Base-by-base conservation (phyloP, 2,797 vertebrate genomes). In the Lindbergichthys nudifrons region DNA sequence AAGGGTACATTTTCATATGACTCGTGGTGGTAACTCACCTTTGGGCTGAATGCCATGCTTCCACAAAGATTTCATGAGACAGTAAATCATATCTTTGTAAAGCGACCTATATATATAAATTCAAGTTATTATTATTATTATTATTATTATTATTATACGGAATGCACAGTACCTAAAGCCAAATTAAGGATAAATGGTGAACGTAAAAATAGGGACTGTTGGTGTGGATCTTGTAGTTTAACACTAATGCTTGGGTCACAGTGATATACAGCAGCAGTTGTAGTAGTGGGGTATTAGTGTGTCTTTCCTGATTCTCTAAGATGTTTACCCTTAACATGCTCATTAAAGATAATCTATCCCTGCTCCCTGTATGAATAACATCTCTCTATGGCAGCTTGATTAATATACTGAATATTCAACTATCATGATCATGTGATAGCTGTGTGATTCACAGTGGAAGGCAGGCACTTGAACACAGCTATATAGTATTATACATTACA, bases 401-500 rank as follows among this genome's bases (percentile, higher is more conserved):
- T 47, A 18, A 69, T 42, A 66, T 21, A 3, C 48, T 63, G 56
- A 75, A 56, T 79, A 75, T 62, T 66, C 51, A 56, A 1, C 56
- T 50, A 42, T 36, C 47, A 41, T 53, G 43, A 53, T 63, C 47
- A 45, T 73, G 72, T 85, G 77, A 87, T 75, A 58, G 57, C 46
- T 65, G 16, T 41, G 45, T 85, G 61, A 73, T 69, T 81, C 73
- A 87, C 50, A 58, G 56, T 47, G 47, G 64, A 68, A 59, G 62
- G 32, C 64, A 10, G 26, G 36, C 18, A 52, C 61, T 58, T 75
- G 45, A 32, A 42, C 52, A 19, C 57, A 58, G 30, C 81, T 79
- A 65, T 61, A 41, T 65, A 39, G 53, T 14, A 77, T 39, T 51
- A 75, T 80, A 70, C 64, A 70, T 74, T 59, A 72, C 70, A 64